A percentile compares a stretch with the other conserved stretches of the same genome.
phyloP scores from a whole-genome alignment of 2,888 invertebrate genomes.

The Pardosa pseudoannulata region DNA sequence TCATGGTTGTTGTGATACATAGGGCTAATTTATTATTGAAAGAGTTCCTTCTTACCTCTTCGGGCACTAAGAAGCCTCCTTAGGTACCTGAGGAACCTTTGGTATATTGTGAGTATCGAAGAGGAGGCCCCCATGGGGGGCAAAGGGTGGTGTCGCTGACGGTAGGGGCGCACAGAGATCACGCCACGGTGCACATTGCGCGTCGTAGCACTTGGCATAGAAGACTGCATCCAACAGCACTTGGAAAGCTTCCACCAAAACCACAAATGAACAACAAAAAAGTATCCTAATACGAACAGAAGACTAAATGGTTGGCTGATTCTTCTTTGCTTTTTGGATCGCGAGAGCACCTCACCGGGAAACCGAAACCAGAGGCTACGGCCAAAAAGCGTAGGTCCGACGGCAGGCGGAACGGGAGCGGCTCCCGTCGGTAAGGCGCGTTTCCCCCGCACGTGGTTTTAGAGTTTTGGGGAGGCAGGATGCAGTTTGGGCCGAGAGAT shows the following conservation, averaged over 20 bases:
- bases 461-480: neutral
- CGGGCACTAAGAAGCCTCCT: constrained; percentile 13
- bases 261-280: neutral
- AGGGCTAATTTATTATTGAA: no score
- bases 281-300: neutral
- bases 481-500: neutral
- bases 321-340: neutral
- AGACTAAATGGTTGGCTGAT: neutral
- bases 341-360: neutral
- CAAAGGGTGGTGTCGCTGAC: constrained; percentile 14
- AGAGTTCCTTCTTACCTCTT: constrained; percentile 3
- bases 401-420: neutral
- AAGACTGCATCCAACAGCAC: constrained; percentile 28
- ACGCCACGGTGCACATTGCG: constrained; percentile 21
- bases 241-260: neutral
- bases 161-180: constrained; percentile 5
- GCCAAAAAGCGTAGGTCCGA: constrained; percentile 3
- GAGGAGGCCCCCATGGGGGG: constrained; percentile 29
- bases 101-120: constrained; percentile 21
- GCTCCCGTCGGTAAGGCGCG: neutral
- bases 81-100: constrained; percentile 22
- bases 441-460: constrained; percentile 12
- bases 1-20: no score
- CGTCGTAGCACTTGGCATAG: constrained; percentile 18
- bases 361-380: constrained; percentile 11